Evolutionary conservation across 2,888 invertebrate genomes (phyloP), one percentile per base, ranked within the genome.

Genomic region (Conus canariensis): DNA sequence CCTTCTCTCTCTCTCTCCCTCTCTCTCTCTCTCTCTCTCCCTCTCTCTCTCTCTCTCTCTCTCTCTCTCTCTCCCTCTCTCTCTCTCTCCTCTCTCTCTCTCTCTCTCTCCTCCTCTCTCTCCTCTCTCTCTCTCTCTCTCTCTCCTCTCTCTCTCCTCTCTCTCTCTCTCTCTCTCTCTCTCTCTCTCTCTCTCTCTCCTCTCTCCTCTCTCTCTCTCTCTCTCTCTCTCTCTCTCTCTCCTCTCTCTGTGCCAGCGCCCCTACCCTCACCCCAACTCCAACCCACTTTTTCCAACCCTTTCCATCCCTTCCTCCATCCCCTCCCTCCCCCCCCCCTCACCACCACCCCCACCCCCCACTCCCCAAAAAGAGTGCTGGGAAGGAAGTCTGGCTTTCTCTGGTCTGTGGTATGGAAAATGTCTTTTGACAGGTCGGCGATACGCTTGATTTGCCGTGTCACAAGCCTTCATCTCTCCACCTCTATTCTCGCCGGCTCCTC

Each of bases 351-450:
- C 70, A 0, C 70, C 22, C 70, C 70, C 74, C n/a, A 25, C 74
- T 19, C 74, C 74, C 1, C 8, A 74, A 74, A 74, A 80, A 80
- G 30, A 74, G 64, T 64, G 10, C 64, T 64, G 3, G 30, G 86
- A 64, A 19, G 45, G 60, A 4, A 86, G 86, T 25, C 59, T 67
- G 87, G 87, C 74, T 74, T 74, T 74, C 87, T 87, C 74, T 87
- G 67, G 19, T 22, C 58, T 59, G 30, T 74, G 87, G 74, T 58
- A 74, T 19, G 74, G 87, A 87, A 87, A 87, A 87, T 87, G 87
- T 87, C 87, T 87, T 87, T 70, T 87, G 87, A 87, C 87, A 87
- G 87, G 56, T 74, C 87, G 14, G 74, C 64, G 87, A 87, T 87
- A 87, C 87, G 87, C 74, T n/a, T 74, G 87, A 74, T 74, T 87